Conservation (phyloP, 1,140 invertebrate species). For the Eriosoma lanigerum region DNA sequence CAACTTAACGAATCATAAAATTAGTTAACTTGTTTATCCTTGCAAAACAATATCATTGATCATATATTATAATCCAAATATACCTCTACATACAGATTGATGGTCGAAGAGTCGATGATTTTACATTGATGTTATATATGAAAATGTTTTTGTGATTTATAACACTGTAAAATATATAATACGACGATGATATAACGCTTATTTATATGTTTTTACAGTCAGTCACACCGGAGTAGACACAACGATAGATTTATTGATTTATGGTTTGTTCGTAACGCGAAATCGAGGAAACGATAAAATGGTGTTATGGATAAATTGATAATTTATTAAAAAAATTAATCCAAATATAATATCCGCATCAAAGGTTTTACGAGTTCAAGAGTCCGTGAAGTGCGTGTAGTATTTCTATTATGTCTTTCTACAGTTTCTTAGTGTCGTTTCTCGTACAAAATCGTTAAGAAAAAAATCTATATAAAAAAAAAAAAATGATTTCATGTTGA, state of each 20-base stretch:
- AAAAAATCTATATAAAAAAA: background rate
- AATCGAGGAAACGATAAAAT: background rate
- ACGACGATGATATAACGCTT: no score
- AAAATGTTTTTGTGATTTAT: no score
- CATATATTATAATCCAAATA: no score
- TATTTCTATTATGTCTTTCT: background rate
- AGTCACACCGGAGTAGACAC: background rate
- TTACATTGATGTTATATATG: no score
- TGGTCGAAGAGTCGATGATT: no score
- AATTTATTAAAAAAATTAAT: background rate
- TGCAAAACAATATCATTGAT: no score
- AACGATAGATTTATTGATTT: background rate
- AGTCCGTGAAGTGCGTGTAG: background rate
- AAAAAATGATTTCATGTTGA: background rate
- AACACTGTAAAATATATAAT: no score
- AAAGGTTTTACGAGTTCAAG: background rate
- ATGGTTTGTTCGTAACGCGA: background rate
- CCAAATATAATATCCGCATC: background rate
- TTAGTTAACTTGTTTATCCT: no score
- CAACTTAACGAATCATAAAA: no score
- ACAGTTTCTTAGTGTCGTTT: constrained; percentile 1
- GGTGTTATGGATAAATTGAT: background rate
- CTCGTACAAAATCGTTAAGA: background rate
- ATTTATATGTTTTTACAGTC: no score
- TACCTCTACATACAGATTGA: no score